A percentile compares a stretch with the other conserved stretches of the same genome.
Evolutionary conservation across 2,113 vertebrate species (phyloP).

Genomic region (Spermophilus dauricus): DNA sequence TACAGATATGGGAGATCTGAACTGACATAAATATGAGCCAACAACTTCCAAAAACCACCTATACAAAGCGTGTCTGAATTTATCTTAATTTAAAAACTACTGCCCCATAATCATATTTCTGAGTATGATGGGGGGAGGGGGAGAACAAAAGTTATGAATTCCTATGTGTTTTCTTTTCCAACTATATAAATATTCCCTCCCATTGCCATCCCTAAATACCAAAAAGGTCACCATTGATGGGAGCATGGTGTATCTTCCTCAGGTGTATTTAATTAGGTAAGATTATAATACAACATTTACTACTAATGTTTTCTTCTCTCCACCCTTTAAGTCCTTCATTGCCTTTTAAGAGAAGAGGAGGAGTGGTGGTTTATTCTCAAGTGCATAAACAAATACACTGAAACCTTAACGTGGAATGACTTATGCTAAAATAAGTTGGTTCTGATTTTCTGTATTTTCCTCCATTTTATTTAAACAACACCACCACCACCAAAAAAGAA

Average conservation of each 20-base stretch:
- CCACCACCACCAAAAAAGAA: too few relatives aligned
- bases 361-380: neutral
- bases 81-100: conserved; percentile 27
- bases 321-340: conserved; percentile 38
- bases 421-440: conserved; percentile 6
- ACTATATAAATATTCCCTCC: neutral
- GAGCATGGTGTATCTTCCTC: neutral
- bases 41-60: neutral
- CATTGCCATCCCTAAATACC: neutral
- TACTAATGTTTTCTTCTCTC: conserved; percentile 26
- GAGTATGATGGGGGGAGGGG: neutral
- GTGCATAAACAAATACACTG: neutral
- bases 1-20: neutral
- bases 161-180: neutral
- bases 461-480: conserved; percentile 12
- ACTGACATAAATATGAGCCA: neutral
- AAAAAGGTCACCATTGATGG: neutral
- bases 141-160: conserved; percentile 10
- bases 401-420: conserved; percentile 25
- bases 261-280: conserved; percentile 7
- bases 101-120: neutral
- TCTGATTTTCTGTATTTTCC: conserved; percentile 24
- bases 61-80: neutral
- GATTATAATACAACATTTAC: neutral
- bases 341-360: neutral